Base-by-base conservation (phyloP, 2,888 invertebrate genomes). In the Aproaerema taeniolella region DNA sequence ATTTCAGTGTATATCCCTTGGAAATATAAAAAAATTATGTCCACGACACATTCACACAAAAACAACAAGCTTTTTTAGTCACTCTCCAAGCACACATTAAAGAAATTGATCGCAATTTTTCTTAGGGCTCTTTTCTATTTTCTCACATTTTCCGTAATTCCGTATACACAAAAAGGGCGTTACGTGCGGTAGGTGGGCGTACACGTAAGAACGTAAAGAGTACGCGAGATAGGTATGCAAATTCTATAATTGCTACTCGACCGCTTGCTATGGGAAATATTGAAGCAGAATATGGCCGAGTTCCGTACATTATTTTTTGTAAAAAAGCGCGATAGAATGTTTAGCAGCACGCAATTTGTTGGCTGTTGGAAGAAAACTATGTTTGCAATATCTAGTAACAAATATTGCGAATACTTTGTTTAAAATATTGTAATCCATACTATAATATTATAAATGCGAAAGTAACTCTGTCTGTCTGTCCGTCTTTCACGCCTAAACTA, bases 161-260 rank as follows among this genome's bases (percentile, higher is more conserved):
- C 35, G 15, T 13, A 31, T 37, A 59, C 57, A 54, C 41, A 42
- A 45, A 47, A 55, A 47, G 41, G 59, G 54, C 54, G 54, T 50
- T 42, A 42, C 45, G 32, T 39, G 25, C 30, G 24, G 14, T 17
- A 31, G 41, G 57, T 51, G 50, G 57, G 57, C 49, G 52, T 41
- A 43, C 9, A 45, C n/a, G 46, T 40, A 40, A 44, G 44, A 41
- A 46, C 46, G 48, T 42, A 49, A 49, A 49, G 46, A 25, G 14
- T 24, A 53, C 43, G 44, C 41, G 44, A 55, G 70, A 65, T 62
- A 59, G 58, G 52, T 61, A 74, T 73, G 74, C 72, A 74, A 75
- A 75, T 74, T 61, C 54, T 55, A 63, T 74, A 71, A 75, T 73
- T 71, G 72, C 58, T 64, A 56, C 13, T 20, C 50, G 46, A 47